Evolutionary conservation across 23 tunicate species (phyloP).

Genomic region (Trididemnum clinides): DNA sequence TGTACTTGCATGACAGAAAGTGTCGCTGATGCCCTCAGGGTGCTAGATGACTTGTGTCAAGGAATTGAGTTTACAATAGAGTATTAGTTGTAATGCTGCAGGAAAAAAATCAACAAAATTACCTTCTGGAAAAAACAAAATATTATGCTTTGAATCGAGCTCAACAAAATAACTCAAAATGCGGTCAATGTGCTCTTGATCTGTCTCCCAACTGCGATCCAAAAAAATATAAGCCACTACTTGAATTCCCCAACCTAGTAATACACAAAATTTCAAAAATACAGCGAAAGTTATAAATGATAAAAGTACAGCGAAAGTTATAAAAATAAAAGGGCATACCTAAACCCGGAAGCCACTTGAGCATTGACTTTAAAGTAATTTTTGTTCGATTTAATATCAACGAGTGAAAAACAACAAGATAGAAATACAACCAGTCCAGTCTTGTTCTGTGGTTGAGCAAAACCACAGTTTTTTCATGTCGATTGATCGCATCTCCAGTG

Average conservation of each 20-base stretch:
- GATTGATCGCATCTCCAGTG: constrained; percentile 76
- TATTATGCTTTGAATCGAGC: constrained; percentile 66
- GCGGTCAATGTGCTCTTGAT: constrained; percentile 74
- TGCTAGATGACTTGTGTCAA: too few relatives aligned
- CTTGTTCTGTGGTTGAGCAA: constrained; percentile 94
- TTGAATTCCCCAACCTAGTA: constrained; percentile 94
- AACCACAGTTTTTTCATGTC: constrained; percentile 87
- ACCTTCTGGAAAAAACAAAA: constrained; percentile 93
- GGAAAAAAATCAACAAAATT: not conserved
- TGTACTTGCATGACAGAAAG: too few relatives aligned
- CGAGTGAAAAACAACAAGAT: constrained; percentile 71
- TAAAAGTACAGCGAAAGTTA: not conserved
- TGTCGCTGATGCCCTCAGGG: too few relatives aligned
- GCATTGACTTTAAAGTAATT: constrained; percentile 75
- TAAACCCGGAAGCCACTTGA: constrained; percentile 93
- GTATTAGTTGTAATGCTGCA: too few relatives aligned
- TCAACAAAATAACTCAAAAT: constrained; percentile 81
- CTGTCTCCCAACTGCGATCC: constrained; percentile 95
- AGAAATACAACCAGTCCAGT: constrained; percentile 91
- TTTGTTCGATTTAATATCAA: constrained; percentile 75
- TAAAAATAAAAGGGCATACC: constrained; percentile 39
- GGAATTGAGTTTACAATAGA: too few relatives aligned
- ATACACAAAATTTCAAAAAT: too few relatives aligned
- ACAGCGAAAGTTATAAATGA: not conserved
- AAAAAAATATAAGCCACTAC: constrained; percentile 79